Evolutionary conservation across 2,888 invertebrate species (phyloP).

Genomic region (Allophyes oxyacanthae): DNA sequence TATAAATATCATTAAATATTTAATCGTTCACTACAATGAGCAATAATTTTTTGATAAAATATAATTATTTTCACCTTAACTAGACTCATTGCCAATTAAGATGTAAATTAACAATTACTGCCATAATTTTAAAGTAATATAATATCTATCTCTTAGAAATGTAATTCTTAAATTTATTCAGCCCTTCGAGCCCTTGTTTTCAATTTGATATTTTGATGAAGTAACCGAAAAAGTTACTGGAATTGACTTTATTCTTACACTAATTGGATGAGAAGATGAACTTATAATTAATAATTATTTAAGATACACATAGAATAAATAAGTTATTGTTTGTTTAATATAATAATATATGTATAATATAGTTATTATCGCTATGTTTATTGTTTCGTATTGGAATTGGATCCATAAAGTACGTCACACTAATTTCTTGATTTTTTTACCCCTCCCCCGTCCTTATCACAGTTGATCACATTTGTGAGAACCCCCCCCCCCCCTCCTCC

Average conservation of each 20-base stretch:
- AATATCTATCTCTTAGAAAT: slow-evolving; percentile 16
- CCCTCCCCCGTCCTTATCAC: no score
- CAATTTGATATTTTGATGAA: slow-evolving; percentile 41
- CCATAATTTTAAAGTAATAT: slow-evolving; percentile 13
- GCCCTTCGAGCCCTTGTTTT: slow-evolving; percentile 14
- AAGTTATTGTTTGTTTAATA: background rate
- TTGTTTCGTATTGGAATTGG: no score
- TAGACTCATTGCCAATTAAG: slow-evolving; percentile 19
- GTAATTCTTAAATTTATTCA: slow-evolving; percentile 22
- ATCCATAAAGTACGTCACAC: no score
- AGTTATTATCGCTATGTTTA: no score
- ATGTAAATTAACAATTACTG: slow-evolving; percentile 28
- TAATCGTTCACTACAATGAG: background rate
- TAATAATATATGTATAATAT: no score
- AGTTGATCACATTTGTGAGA: no score
- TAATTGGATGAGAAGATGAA: slow-evolving; percentile 23
- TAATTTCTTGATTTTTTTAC: no score
- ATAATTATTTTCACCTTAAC: slow-evolving; percentile 11
- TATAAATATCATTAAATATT: slow-evolving; percentile 1
- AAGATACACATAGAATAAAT: background rate
- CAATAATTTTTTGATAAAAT: slow-evolving; percentile 6
- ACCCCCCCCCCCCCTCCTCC: no score
- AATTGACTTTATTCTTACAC: slow-evolving; percentile 21
- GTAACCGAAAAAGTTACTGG: slow-evolving; percentile 24
- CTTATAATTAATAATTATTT: slow-evolving; percentile 9